These are phyloP conservation scores for Danionella dracula DNA, from an alignment of 2,797 vertebrate genomes.

Conservation along the genomic window DNA sequence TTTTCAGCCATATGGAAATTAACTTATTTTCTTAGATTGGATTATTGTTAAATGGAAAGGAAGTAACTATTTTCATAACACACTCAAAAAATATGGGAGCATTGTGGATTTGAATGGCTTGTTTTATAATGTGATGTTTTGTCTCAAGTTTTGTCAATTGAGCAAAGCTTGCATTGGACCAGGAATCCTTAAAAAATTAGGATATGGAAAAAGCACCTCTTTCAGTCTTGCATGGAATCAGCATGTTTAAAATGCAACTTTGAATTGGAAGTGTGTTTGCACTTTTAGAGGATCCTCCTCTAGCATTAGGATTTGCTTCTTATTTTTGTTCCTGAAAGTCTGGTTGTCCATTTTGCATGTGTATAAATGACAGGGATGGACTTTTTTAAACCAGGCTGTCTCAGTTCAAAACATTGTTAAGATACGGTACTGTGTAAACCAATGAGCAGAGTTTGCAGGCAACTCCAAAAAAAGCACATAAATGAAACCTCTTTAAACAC, in stretches of 20 bases:
- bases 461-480: background rate
- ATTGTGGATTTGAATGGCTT: too few relatives aligned
- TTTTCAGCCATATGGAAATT: too few relatives aligned
- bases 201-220: constrained; percentile 60
- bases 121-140: too few relatives aligned
- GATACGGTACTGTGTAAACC: background rate
- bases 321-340: constrained; percentile 17
- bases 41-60: too few relatives aligned
- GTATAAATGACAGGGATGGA: background rate
- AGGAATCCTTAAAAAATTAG: background rate
- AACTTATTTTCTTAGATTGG: too few relatives aligned
- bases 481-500: constrained; percentile 9
- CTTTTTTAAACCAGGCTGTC: background rate
- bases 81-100: too few relatives aligned
- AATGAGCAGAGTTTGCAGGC: constrained; percentile 1
- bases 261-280: constrained; percentile 60
- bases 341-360: background rate
- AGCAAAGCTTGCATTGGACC: background rate
- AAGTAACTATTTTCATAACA: too few relatives aligned
- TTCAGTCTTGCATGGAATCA: constrained; percentile 77
- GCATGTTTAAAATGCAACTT: constrained; percentile 77
- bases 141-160: background rate
- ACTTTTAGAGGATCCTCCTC: constrained; percentile 36
- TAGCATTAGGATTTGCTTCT: constrained; percentile 54
- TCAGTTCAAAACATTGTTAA: background rate